These are phyloP conservation scores for Tiliacea citrago DNA, from an alignment of 2,888 invertebrate species.

Conservation along the genomic window DNA sequence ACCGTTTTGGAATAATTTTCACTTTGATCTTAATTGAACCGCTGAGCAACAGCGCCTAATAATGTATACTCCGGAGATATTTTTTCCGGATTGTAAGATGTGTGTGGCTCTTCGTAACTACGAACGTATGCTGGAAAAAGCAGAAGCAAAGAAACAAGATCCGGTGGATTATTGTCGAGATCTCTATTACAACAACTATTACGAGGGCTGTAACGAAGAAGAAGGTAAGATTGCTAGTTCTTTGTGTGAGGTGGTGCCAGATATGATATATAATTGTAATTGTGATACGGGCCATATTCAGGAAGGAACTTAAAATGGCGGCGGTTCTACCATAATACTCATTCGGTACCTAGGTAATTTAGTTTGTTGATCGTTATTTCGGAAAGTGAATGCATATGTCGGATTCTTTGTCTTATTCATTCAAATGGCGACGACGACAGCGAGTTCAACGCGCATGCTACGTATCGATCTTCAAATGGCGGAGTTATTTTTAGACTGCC, in stretches of 20 bases:
- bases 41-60: neutral
- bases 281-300: neutral
- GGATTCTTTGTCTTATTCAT: conserved; percentile 3
- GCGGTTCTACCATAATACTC: neutral
- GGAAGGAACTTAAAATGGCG: neutral
- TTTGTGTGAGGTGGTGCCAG: neutral
- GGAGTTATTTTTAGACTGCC: neutral
- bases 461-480: conserved; percentile 17
- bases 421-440: neutral
- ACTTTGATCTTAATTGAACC: conserved; percentile 2
- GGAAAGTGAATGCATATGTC: neutral
- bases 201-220: conserved; percentile 41
- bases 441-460: neutral
- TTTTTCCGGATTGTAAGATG: conserved; percentile 41
- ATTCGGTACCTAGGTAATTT: neutral
- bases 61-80: conserved; percentile 42
- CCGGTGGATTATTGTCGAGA: conserved; percentile 34
- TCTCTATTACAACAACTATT: conserved; percentile 18
- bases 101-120: conserved; percentile 40
- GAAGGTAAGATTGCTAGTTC: conserved; percentile 34
- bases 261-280: neutral
- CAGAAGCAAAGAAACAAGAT: conserved; percentile 25
- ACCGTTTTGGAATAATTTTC: neutral
- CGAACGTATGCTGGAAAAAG: conserved; percentile 29
- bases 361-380: neutral